Evolutionary conservation across 2,113 vertebrate species (phyloP).

Genomic region (Amphilophus citrinellus): DNA sequence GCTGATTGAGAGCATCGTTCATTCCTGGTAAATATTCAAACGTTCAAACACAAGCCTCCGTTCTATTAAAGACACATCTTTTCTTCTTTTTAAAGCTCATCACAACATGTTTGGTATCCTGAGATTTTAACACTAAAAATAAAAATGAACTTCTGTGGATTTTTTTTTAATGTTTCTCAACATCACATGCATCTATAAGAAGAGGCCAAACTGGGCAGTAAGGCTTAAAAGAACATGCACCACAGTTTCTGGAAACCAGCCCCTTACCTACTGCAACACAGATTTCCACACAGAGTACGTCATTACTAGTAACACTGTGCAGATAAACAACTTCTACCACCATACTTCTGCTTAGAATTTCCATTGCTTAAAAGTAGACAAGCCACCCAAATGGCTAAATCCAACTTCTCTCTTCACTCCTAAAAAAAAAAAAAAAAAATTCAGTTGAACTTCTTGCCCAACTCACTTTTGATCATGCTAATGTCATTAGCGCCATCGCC

Average conservation of each 20-base stretch:
- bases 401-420: constrained; percentile 33
- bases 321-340: constrained; percentile 31
- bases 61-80: not conserved
- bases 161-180: not conserved
- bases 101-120: not conserved
- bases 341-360: constrained; percentile 38
- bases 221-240: not conserved
- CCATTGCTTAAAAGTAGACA: constrained; percentile 19
- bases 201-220: not conserved
- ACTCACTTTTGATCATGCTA: constrained; percentile 98
- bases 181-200: not conserved
- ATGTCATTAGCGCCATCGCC: constrained; percentile 94
- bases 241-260: not conserved
- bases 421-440: not conserved
- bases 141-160: not conserved
- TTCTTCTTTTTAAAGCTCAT: not conserved
- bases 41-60: not conserved
- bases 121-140: not conserved
- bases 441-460: not conserved
- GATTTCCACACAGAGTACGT: constrained; percentile 40
- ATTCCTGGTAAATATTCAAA: not conserved
- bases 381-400: not conserved
- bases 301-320: not conserved
- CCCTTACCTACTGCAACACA: constrained; percentile 13
- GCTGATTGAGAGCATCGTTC: not conserved